Conservation (phyloP, 2,797 vertebrate species). For the Choloepus didactylus region DNA sequence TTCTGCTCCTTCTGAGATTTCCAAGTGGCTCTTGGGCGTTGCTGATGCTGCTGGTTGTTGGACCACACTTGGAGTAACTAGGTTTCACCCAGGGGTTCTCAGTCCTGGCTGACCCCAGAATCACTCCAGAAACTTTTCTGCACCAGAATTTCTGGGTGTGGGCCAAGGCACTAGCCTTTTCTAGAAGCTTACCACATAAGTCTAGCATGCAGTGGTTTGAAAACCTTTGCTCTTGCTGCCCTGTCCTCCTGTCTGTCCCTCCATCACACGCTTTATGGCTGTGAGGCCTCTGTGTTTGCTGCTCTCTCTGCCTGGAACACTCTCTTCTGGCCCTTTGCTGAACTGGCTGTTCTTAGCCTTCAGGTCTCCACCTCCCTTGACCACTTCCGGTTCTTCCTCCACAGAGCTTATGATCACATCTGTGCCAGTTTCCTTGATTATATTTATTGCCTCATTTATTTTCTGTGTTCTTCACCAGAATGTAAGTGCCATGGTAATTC, state of each 20-base stretch:
- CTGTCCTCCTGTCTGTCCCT: not conserved
- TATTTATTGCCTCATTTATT: not conserved
- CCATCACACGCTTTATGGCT: not conserved
- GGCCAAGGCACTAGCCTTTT: not conserved
- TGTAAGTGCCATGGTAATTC: not conserved
- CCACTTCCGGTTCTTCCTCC: not conserved
- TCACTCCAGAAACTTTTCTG: not conserved
- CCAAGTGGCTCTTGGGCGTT: not conserved
- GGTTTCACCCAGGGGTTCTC: not conserved
- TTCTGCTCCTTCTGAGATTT: not conserved
- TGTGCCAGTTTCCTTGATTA: not conserved
- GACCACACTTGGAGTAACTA: not conserved
- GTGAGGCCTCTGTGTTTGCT: not conserved
- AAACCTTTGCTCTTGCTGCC: too few species aligned
- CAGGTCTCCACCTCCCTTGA: not conserved
- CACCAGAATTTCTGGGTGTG: not conserved
- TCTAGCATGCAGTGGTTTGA: accelerated
- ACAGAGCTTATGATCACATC: not conserved
- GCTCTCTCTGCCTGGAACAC: not conserved
- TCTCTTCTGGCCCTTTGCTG: not conserved
- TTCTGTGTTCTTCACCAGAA: not conserved
- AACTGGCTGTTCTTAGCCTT: not conserved
- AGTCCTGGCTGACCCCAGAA: not conserved
- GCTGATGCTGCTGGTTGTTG: not conserved
- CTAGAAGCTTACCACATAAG: not conserved